A percentile compares a stretch with the other conserved stretches of the same genome.
Conservation (phyloP, 2,888 invertebrate genomes). For the Drosophila greeni region DNA sequence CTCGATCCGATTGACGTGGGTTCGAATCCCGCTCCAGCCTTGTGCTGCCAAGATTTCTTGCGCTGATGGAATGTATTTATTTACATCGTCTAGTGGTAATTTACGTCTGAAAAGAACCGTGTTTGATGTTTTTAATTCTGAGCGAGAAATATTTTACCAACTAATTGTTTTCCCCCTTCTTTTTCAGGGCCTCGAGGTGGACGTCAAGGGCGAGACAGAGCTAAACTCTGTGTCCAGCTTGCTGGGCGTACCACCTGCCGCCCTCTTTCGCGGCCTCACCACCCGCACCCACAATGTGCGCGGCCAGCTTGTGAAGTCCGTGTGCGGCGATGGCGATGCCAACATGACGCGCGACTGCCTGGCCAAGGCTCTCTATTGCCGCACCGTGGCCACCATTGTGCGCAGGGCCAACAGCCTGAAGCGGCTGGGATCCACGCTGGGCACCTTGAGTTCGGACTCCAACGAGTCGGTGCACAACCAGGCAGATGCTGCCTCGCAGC, state of each 20-base stretch:
- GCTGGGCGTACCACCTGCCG: conserved; percentile 82
- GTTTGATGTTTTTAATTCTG: conserved; percentile 70
- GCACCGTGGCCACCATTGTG: conserved; percentile 96
- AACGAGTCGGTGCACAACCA: conserved; percentile 95
- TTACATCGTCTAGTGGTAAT: conserved; percentile 71
- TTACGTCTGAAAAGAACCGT: conserved; percentile 76
- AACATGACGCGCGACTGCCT: conserved; percentile 93
- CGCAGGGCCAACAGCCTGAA: conserved; percentile 94
- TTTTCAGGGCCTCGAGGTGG: conserved; percentile 83
- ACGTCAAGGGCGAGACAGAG: conserved; percentile 89
- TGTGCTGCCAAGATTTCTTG: conserved; percentile 56
- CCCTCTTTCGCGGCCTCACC: conserved; percentile 86
- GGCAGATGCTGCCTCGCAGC: conserved; percentile 90
- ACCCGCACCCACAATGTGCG: conserved; percentile 88
- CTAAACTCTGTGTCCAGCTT: conserved; percentile 91
- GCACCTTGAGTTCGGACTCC: conserved; percentile 90
- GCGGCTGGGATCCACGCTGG: conserved; percentile 87
- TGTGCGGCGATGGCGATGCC: conserved; percentile 91
- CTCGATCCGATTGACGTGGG: not conserved
- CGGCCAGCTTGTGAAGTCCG: conserved; percentile 88
- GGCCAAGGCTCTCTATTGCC: conserved; percentile 94
- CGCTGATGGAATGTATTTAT: conserved; percentile 66
- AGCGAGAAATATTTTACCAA: conserved; percentile 61
- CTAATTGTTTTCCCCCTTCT: not conserved
- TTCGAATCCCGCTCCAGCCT: conserved; percentile 22